phyloP scores from a whole-genome alignment of 2,888 invertebrate species.

The Tortrix viridana region DNA sequence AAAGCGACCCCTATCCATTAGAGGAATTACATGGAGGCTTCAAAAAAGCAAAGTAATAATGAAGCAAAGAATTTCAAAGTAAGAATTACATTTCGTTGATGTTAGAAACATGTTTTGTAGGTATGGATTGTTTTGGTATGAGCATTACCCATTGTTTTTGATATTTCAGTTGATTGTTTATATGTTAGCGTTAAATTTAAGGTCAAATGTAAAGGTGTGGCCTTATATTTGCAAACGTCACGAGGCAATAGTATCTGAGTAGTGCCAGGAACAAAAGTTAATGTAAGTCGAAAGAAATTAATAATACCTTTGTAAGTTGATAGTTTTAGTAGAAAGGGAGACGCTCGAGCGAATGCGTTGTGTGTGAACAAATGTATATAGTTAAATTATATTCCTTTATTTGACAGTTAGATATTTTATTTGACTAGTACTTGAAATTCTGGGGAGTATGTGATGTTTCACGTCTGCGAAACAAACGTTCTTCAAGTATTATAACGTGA shows the following conservation, averaged over 20 bases:
- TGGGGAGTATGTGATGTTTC: conserved; percentile 9
- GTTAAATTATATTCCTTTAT: conserved; percentile 71
- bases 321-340: conserved; percentile 51
- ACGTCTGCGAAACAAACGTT: conserved; percentile 11
- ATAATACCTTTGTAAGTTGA: conserved; percentile 46
- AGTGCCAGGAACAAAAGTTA: conserved; percentile 51
- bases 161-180: conserved; percentile 38
- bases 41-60: background rate
- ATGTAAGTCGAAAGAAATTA: conserved; percentile 51
- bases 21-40: no score
- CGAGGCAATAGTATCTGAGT: conserved; percentile 48
- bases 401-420: conserved; percentile 56
- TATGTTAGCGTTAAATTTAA: conserved; percentile 34
- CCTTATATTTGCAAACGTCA: conserved; percentile 64
- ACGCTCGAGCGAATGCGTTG: conserved; percentile 57
- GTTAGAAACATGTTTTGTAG: conserved; percentile 30
- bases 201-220: conserved; percentile 64
- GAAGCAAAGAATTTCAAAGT: background rate
- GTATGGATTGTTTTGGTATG: conserved; percentile 34
- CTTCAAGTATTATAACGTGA: conserved; percentile 29
- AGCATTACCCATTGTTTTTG: conserved; percentile 32
- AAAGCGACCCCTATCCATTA: no score
- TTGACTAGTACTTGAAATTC: conserved; percentile 40
- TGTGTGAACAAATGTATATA: conserved; percentile 55
- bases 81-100: conserved; percentile 24